Evolutionary conservation across 92 coral and sea anemone species (phyloP).

Genomic region (Chrysogorgia sp.): DNA sequence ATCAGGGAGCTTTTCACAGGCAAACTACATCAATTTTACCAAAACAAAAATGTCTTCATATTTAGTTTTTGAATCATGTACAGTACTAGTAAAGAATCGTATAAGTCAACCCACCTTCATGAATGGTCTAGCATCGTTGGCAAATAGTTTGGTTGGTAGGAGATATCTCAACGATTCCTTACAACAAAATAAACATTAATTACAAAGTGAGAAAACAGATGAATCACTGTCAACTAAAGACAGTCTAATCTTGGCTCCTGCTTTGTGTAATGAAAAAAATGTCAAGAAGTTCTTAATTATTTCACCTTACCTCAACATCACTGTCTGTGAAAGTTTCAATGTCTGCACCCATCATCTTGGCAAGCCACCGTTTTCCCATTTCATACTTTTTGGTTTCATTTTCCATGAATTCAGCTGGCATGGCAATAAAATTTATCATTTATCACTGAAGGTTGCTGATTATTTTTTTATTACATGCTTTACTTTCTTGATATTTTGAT

Average conservation of each 20-base stretch:
- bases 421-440: background rate
- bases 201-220: background rate
- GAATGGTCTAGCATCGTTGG: conserved; percentile 91
- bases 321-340: conserved; percentile 73
- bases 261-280: no score
- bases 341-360: conserved; percentile 95
- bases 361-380: conserved; percentile 80
- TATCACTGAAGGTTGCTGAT: background rate
- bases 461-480: no score
- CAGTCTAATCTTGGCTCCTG: background rate
- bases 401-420: conserved; percentile 82
- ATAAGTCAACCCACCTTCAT: conserved; percentile 64
- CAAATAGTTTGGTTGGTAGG: conserved; percentile 91
- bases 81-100: no score
- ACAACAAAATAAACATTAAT: background rate
- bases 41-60: no score
- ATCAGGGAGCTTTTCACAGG: no score
- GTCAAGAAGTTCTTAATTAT: background rate
- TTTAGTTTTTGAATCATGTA: no score
- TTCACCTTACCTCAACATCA: conserved; percentile 66
- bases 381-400: conserved; percentile 68
- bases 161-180: conserved; percentile 90
- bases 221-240: background rate
- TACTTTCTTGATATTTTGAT: no score
- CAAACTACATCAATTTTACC: no score